Conservation (phyloP, 64 coral and sea anemone genomes). For the Pachyseris speciosa region DNA sequence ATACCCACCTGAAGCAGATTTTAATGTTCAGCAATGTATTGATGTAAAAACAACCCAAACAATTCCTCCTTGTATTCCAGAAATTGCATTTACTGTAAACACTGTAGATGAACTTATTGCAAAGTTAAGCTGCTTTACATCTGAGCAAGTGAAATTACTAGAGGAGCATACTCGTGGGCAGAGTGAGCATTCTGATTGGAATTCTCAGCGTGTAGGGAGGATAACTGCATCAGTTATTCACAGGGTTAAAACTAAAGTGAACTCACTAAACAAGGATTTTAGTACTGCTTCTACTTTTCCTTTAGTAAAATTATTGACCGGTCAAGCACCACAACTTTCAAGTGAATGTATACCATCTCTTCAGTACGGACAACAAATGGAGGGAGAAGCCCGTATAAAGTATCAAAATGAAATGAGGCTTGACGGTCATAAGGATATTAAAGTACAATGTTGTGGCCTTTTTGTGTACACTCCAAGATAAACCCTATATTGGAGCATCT, state of each 20-base stretch:
- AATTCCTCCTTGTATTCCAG: conserved; percentile 37
- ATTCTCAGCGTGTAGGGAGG: conserved; percentile 60
- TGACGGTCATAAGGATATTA: conserved; percentile 46
- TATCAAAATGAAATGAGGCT: conserved; percentile 41
- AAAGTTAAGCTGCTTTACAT: conserved; percentile 29
- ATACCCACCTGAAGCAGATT: not conserved
- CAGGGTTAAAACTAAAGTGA: conserved; percentile 55
- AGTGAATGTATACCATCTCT: conserved; percentile 18
- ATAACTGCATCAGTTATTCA: conserved; percentile 74
- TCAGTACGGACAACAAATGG: conserved; percentile 61
- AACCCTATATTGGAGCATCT: conserved; percentile 60
- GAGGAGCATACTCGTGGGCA: conserved; percentile 55
- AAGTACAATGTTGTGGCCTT: conserved; percentile 39
- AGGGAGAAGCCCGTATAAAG: conserved; percentile 44
- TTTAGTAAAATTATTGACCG: conserved; percentile 43
- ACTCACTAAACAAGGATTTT: conserved; percentile 40
- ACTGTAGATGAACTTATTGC: conserved; percentile 53
- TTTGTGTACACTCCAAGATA: conserved; percentile 49
- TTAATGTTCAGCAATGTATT: not conserved
- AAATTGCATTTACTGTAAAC: conserved; percentile 31
- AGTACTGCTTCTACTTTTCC: conserved; percentile 17
- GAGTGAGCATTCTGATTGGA: conserved; percentile 61
- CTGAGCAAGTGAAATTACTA: conserved; percentile 46
- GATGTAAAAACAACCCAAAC: conserved; percentile 49
- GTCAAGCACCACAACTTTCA: conserved; percentile 19